Evolutionary conservation across 1,140 invertebrate genomes (phyloP).

Genomic region (Temnothorax longispinosus): DNA sequence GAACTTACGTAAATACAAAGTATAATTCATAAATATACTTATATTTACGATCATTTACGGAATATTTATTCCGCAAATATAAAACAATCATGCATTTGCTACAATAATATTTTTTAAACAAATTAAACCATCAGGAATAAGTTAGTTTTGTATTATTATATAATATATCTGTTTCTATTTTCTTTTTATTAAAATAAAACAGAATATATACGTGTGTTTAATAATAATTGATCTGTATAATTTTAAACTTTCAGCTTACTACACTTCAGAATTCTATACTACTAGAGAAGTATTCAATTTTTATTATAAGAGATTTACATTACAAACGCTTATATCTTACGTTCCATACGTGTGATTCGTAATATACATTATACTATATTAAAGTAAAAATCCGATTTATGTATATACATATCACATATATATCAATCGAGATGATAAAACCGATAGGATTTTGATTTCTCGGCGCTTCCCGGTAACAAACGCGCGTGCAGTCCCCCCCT

Average conservation of each 20-base stretch:
- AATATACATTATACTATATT: not conserved
- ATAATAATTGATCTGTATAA: not conserved
- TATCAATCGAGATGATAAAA: constrained; percentile 15
- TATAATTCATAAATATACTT: not conserved
- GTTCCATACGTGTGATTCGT: not conserved
- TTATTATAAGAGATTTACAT: not conserved
- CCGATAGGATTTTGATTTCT: constrained; percentile 55
- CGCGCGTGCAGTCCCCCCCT: constrained; percentile 18
- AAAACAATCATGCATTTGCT: not conserved
- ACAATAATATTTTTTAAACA: not conserved
- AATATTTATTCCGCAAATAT: not conserved
- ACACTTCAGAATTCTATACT: not conserved
- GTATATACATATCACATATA: not conserved
- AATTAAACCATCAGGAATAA: not conserved
- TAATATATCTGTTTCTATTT: not conserved
- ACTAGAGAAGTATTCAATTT: not conserved
- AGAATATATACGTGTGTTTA: not conserved
- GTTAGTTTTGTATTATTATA: not conserved
- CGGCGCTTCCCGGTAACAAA: constrained; percentile 29
- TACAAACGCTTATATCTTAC: constrained; percentile 4
- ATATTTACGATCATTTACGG: not conserved
- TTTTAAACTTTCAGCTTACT: not conserved
- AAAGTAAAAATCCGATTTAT: constrained; percentile 9
- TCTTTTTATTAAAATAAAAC: not conserved
- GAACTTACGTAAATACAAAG: not conserved